Conservation (phyloP, 2,797 vertebrate genomes). For the Coendou prehensilis region DNA sequence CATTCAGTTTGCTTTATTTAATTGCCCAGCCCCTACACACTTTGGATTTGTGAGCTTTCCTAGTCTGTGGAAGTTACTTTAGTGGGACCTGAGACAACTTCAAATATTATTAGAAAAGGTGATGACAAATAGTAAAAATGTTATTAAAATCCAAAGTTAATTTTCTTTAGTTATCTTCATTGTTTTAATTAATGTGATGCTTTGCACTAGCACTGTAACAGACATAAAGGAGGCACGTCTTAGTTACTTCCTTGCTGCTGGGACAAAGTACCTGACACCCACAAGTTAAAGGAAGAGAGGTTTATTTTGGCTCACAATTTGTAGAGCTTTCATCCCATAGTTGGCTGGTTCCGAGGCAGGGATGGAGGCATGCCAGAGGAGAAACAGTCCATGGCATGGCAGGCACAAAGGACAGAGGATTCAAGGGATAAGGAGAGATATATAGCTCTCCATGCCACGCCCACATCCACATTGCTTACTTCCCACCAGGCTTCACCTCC, state of each 20-base stretch:
- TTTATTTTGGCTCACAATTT: background rate
- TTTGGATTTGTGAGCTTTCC: background rate
- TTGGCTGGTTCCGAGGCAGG: background rate
- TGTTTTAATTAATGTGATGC: conserved; percentile 7
- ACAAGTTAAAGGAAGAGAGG: background rate
- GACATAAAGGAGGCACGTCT: background rate
- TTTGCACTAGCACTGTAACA: background rate
- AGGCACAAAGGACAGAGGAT: background rate
- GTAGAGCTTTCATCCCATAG: background rate
- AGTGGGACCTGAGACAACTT: background rate
- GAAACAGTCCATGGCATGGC: background rate
- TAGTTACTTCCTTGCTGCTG: background rate
- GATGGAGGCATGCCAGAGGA: background rate
- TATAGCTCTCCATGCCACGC: background rate
- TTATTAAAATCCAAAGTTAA: conserved; percentile 56
- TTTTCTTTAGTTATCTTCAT: background rate
- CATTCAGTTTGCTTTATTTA: conserved; percentile 24
- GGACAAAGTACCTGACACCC: background rate
- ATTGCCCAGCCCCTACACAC: background rate
- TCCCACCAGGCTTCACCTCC: background rate
- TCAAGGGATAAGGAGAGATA: background rate
- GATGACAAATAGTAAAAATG: background rate
- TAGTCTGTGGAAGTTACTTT: background rate
- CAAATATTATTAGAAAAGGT: conserved; percentile 16
- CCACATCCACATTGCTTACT: background rate